Evolutionary conservation across 1,140 invertebrate species (phyloP).

Genomic region (Trachymyrmex cornetzi): DNA sequence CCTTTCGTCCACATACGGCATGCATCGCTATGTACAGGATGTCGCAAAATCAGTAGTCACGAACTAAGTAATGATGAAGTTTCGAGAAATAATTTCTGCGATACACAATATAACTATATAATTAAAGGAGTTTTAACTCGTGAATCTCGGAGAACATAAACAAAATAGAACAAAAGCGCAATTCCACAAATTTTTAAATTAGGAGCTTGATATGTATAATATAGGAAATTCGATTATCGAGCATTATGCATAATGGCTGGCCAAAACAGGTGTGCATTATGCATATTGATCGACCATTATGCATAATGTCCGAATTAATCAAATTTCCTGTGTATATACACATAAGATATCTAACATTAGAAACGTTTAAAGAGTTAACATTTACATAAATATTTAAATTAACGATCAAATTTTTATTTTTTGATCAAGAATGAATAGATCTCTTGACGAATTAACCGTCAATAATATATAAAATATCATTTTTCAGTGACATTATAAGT

Average conservation of each 20-base stretch:
- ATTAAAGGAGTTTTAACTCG: too few species aligned
- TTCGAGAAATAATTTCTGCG: background rate
- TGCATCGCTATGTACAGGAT: conserved; percentile 29
- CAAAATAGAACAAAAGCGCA: background rate
- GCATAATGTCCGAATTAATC: too few species aligned
- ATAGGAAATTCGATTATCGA: too few species aligned
- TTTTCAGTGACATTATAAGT: background rate
- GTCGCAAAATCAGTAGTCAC: conserved; percentile 3
- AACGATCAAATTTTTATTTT: background rate
- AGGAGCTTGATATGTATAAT: background rate
- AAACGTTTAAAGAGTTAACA: background rate
- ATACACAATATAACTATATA: background rate
- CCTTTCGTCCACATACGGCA: conserved; percentile 6
- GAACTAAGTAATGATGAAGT: background rate
- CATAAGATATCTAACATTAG: background rate
- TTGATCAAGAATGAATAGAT: background rate
- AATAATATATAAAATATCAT: conserved; percentile 19
- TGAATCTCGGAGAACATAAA: background rate
- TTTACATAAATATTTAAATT: background rate
- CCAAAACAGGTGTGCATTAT: too few species aligned
- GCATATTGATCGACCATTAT: too few species aligned
- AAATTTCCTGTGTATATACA: too few species aligned
- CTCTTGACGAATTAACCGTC: background rate
- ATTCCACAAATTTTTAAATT: background rate
- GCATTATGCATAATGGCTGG: too few species aligned